Evolutionary conservation across 1,140 invertebrate species (phyloP).

Genomic region (Brachionus angularis): DNA sequence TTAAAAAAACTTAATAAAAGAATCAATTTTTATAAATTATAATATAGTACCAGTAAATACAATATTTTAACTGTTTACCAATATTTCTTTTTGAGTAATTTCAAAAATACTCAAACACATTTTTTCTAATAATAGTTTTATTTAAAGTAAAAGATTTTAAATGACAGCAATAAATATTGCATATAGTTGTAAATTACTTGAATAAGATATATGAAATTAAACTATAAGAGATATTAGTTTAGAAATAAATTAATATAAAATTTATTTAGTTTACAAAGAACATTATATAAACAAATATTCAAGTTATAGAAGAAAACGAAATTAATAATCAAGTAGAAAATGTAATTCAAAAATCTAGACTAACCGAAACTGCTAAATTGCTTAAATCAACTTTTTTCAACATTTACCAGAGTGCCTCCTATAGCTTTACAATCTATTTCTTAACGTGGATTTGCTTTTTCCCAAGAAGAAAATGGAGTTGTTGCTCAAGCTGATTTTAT

Average conservation of each 20-base stretch:
- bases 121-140: too few species aligned
- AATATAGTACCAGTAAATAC: too few species aligned
- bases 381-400: slow-evolving; percentile 87
- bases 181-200: too few species aligned
- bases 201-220: too few species aligned
- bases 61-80: too few species aligned
- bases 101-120: too few species aligned
- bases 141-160: too few species aligned
- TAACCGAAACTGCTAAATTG: slow-evolving; percentile 87
- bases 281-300: slow-evolving; percentile 76
- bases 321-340: slow-evolving; percentile 64
- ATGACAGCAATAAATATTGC: too few species aligned
- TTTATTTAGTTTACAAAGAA: slow-evolving; percentile 69
- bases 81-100: too few species aligned
- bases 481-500: slow-evolving; percentile 70
- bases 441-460: slow-evolving; percentile 83
- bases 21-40: too few species aligned
- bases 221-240: too few species aligned
- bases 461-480: slow-evolving; percentile 92
- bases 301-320: slow-evolving; percentile 82
- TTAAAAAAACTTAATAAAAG: too few species aligned
- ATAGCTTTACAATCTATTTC: slow-evolving; percentile 46
- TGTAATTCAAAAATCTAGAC: slow-evolving; percentile 62
- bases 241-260: slow-evolving; percentile 38
- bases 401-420: slow-evolving; percentile 58